These are phyloP conservation scores for Sebastes iracundus DNA, from an alignment of 2,797 vertebrate species.

Conservation along the genomic window DNA sequence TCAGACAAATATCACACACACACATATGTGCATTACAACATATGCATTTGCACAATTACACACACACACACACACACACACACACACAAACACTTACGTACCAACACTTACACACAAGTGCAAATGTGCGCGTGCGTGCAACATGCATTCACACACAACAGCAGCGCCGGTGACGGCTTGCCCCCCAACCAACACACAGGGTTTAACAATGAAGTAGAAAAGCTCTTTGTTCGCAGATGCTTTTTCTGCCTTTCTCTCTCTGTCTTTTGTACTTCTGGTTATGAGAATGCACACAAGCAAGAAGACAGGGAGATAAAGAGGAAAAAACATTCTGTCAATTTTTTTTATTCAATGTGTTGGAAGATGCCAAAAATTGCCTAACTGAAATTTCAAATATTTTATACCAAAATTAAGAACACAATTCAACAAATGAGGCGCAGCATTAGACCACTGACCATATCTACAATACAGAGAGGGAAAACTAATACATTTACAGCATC, in stretches of 20 bases:
- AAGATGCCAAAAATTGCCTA: slow-evolving; percentile 38
- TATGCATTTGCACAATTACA: slow-evolving; percentile 46
- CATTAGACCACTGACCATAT: neutral
- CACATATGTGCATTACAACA: slow-evolving; percentile 53
- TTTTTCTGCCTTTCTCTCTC: slow-evolving; percentile 39
- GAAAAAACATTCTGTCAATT: slow-evolving; percentile 45
- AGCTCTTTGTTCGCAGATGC: slow-evolving; percentile 76
- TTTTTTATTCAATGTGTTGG: slow-evolving; percentile 34
- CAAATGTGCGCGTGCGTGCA: slow-evolving; percentile 44
- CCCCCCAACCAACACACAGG: slow-evolving; percentile 73
- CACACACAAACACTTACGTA: slow-evolving; percentile 27
- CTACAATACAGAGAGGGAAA: neutral
- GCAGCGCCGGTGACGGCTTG: slow-evolving; percentile 64
- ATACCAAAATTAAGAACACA: neutral
- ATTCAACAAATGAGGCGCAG: neutral
- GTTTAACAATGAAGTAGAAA: slow-evolving; percentile 78
- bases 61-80: slow-evolving; percentile 6
- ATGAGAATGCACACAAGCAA: slow-evolving; percentile 56
- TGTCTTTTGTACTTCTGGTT: slow-evolving; percentile 62
- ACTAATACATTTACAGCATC: neutral
- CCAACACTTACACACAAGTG: slow-evolving; percentile 46
- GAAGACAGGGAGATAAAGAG: slow-evolving; percentile 47
- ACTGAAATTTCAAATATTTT: slow-evolving; percentile 40
- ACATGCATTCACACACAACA: slow-evolving; percentile 68
- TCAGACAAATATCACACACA: slow-evolving; percentile 81